Base-by-base conservation (phyloP, 1,140 invertebrate species). In the Drosophila yakuba region DNA sequence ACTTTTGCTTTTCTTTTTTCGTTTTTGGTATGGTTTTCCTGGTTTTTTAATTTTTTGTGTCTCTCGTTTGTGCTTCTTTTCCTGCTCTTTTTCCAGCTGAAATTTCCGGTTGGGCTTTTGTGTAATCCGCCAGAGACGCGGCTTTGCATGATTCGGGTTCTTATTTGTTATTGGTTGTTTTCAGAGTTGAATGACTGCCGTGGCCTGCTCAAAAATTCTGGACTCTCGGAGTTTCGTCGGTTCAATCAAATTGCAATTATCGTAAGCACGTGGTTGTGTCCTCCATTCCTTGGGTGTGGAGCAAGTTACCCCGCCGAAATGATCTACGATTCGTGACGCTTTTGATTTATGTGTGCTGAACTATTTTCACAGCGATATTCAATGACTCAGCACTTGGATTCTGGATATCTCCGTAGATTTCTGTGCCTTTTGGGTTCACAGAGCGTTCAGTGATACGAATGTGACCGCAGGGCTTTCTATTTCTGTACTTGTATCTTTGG, bases 361-460 rank as follows among this genome's bases (percentile, higher is more conserved):
- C 28, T 64, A 57, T 69, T 69, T 71, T 36, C 64, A 69, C 44
- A 41, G 35, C 35, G 43, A 43, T 66, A 54, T 74, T 73, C 62
- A n/a, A 51, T 88, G 83, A 86, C 69, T 86, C 83, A 79, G 84
- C 79, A 83, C 50, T 74, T 50, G 12, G 45, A 55, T 86, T 86
- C 82, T 79, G 58, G 58, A 64, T 66, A 75, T 67, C 74, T 44
- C 38, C 61, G 25, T 77, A 45, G 76, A 71, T 85, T 71, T 56
- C 25, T 11, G 15, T 43, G 35, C 25, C 36, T 20, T 60, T 74
- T 38, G n/a, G 23, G 45, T 48, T 72, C 38, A 63, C 43, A 44
- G n/a, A 58, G 25, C 59, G 23, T 43, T 38, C 14, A 60, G 32
- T 60, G 55, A 60, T 43, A 43, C 25, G 38, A 63, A 36, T 44